phyloP scores from a whole-genome alignment of 2,888 invertebrate genomes.

The Timema podura region DNA sequence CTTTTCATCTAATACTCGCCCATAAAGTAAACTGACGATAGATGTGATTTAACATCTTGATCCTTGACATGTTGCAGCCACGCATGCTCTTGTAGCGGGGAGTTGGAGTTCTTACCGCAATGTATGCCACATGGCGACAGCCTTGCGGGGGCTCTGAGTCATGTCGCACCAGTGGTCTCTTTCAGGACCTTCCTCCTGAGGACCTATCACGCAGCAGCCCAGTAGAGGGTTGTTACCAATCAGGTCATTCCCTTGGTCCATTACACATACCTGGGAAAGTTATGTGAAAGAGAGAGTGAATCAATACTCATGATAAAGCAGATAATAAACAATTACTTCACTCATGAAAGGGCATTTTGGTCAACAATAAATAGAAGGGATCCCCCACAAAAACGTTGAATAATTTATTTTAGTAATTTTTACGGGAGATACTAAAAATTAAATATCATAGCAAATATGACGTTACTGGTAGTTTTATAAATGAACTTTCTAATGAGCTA shows the following conservation, averaged over 20 bases:
- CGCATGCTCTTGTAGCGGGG: not conserved
- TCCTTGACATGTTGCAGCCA: too few species aligned
- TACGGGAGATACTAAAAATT: too few species aligned
- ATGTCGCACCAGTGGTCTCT: conserved; percentile 87
- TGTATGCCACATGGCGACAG: conserved; percentile 88
- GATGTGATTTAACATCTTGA: too few species aligned
- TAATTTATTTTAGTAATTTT: too few species aligned
- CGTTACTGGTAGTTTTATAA: too few species aligned
- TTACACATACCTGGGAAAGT: conserved; percentile 50
- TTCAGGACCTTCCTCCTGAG: conserved; percentile 61
- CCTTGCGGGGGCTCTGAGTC: conserved; percentile 80
- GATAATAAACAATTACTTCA: not conserved
- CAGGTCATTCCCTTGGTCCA: conserved; percentile 60
- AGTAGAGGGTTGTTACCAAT: conserved; percentile 58
- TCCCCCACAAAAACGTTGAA: too few species aligned
- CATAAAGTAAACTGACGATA: too few species aligned
- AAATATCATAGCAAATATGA: too few species aligned
- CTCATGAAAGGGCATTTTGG: not conserved
- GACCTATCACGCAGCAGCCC: conserved; percentile 72
- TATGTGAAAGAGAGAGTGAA: not conserved
- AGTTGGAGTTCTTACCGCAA: conserved; percentile 53
- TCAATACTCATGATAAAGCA: not conserved
- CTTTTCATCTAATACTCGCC: too few species aligned
- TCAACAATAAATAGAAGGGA: too few species aligned
- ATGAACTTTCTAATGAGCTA: too few species aligned